Conservation (phyloP, 2,797 vertebrate species). For the Schizothorax lantsangensis region DNA sequence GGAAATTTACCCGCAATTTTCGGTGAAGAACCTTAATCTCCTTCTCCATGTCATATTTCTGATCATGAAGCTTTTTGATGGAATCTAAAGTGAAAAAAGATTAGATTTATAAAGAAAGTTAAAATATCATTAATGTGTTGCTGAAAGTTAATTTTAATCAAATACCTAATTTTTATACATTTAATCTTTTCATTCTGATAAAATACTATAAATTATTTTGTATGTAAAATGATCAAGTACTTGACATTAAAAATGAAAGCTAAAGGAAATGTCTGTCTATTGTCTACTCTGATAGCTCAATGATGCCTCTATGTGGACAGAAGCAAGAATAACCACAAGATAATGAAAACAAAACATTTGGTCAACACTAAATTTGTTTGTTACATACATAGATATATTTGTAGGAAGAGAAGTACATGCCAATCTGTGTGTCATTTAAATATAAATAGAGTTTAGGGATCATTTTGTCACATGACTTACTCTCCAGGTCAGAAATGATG, state of each 20-base stretch:
- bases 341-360: not conserved
- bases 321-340: not conserved
- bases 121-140: not conserved
- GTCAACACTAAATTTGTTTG: not conserved
- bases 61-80: slow-evolving; percentile 88
- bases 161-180: not conserved
- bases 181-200: not conserved
- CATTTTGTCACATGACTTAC: slow-evolving; percentile 73
- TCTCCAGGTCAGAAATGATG: slow-evolving; percentile 87
- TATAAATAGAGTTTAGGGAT: not conserved
- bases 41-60: slow-evolving; percentile 89
- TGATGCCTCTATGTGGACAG: slow-evolving; percentile 47
- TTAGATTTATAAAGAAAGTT: slow-evolving; percentile 17
- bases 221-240: not conserved
- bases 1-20: slow-evolving; percentile 78
- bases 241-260: not conserved
- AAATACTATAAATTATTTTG: not conserved
- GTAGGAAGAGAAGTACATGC: not conserved
- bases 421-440: not conserved
- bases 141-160: not conserved
- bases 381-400: not conserved
- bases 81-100: slow-evolving; percentile 71
- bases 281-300: slow-evolving; percentile 13
- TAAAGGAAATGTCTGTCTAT: not conserved
- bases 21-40: slow-evolving; percentile 88